Conservation (phyloP, 2,888 invertebrate species). For the Papilio protenor region DNA sequence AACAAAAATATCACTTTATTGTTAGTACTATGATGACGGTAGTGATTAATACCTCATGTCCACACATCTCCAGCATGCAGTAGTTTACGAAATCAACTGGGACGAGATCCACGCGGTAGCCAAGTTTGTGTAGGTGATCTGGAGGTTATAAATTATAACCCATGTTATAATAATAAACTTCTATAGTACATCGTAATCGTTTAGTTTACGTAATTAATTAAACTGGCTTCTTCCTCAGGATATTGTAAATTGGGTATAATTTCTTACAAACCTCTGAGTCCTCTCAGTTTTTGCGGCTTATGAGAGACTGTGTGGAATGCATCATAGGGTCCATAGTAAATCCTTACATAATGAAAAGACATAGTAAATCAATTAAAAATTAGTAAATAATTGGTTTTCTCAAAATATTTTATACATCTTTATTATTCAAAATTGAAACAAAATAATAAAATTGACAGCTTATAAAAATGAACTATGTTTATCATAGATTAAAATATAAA, state of each 20-base stretch:
- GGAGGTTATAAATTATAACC: constrained; percentile 37
- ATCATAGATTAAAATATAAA: background rate
- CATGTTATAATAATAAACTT: background rate
- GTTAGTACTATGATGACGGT: no score
- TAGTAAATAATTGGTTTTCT: background rate
- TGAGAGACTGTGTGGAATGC: constrained; percentile 60
- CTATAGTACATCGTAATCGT: background rate
- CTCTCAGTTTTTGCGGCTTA: constrained; percentile 67
- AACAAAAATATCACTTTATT: no score
- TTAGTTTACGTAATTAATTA: background rate
- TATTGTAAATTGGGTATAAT: background rate
- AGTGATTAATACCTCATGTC: constrained; percentile 61
- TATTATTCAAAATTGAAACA: background rate
- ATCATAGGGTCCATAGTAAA: constrained; percentile 68
- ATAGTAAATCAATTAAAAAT: constrained; percentile 47
- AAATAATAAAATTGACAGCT: constrained; percentile 14
- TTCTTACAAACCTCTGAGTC: constrained; percentile 60
- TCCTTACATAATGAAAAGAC: constrained; percentile 60
- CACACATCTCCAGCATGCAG: constrained; percentile 70
- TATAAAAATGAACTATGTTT: background rate
- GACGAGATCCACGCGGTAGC: constrained; percentile 64
- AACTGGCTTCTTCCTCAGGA: background rate
- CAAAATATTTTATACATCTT: background rate
- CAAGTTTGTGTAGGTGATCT: constrained; percentile 67
- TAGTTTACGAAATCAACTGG: constrained; percentile 64